Evolutionary conservation across 2,888 invertebrate species (phyloP), one percentile per base, ranked within the genome.

Genomic region (Cheilosia variabilis): DNA sequence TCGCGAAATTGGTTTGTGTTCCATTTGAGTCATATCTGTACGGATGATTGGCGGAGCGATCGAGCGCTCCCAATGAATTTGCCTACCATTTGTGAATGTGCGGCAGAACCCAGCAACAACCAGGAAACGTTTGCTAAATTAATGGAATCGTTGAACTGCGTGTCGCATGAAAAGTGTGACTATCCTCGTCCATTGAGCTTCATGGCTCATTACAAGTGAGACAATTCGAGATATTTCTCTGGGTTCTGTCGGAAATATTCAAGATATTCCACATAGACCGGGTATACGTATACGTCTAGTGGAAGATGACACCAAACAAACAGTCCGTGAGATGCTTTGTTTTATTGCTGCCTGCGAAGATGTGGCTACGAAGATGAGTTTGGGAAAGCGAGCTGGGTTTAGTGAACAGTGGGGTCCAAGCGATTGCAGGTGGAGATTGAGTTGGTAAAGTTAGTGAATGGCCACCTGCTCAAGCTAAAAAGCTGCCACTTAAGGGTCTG

Each of bases 131-230:
- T 72, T 63, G 53, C n/a, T 55, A 55, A 79, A 83, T 73, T 79
- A 83, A 84, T 79, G 79, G 68, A 84, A 83, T 79, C 73, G 37
- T 79, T 83, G 83, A 78, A 84, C 83, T 79, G 83, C 58, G 73
- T 84, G 79, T 84, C 79, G 69, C 73, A 79, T 63, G 63, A 73
- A 52, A 69, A 75, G 73, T 79, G 73, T 79, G 79, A 84, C 83
- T 78, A 37, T 7, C 22, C 50, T 52, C 50, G 34, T 34, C 50
- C 43, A 37, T 53, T 19, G 60, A 15, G 62, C 60, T 66, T 77
- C 71, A 77, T 77, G 82, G 60, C 66, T 82, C 82, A 77, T 77
- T 77, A 66, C 66, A 72, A 82, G 77, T 77, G 77, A 77, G 66
- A 71, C 82, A 53, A 82, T 71, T 82, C 63, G 10, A 82, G 19